A percentile compares a stretch with the other conserved stretches of the same genome.
phyloP scores from a whole-genome alignment of 1,140 invertebrate species.

The Centruroides sculpturatus region DNA sequence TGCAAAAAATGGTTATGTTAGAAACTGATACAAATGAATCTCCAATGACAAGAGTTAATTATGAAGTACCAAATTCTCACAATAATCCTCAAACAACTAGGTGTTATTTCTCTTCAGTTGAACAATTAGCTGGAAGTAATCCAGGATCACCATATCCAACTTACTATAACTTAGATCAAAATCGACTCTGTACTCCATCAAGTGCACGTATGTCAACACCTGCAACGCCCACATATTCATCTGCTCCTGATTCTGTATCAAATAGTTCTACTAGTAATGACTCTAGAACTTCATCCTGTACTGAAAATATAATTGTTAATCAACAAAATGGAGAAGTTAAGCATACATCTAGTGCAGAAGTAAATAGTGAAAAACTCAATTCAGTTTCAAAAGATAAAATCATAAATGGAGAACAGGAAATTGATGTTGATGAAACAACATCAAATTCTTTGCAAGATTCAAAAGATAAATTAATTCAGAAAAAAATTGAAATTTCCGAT shows the following conservation, averaged over 20 bases:
- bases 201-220: conserved; percentile 9
- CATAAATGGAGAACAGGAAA: too few relatives aligned
- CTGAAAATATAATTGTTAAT: too few relatives aligned
- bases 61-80: conserved; percentile 9
- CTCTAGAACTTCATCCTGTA: conserved; percentile 4
- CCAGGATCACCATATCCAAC: conserved; percentile 18
- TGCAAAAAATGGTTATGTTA: conserved; percentile 23
- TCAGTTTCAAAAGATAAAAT: too few relatives aligned
- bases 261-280: conserved; percentile 15
- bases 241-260: conserved; percentile 15
- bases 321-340: conserved; percentile 8
- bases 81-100: conserved; percentile 1
- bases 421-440: too few relatives aligned
- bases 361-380: too few relatives aligned
- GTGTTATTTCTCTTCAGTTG: conserved; percentile 11
- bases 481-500: too few relatives aligned
- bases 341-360: not conserved
- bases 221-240: conserved; percentile 12
- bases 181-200: conserved; percentile 19
- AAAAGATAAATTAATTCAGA: too few relatives aligned
- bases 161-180: conserved; percentile 20
- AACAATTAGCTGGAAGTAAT: conserved; percentile 11
- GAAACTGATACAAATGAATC: conserved; percentile 15
- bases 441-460: too few relatives aligned
- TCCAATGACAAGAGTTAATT: conserved; percentile 9